Evolutionary conservation across 2,797 vertebrate genomes (phyloP).

Genomic region (Cryptoprocta ferox): DNA sequence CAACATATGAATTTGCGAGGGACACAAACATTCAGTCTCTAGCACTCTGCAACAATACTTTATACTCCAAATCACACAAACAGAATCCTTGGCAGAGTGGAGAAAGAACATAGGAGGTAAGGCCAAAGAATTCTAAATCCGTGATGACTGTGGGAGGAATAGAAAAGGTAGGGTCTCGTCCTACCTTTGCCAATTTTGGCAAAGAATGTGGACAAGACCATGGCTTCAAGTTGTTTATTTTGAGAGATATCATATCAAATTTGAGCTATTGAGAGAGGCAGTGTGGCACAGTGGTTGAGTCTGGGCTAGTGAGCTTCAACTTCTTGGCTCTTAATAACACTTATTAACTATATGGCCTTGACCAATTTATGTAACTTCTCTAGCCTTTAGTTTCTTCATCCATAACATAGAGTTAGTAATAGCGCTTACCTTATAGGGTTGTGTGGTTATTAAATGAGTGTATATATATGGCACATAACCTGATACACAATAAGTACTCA

Average conservation of each 20-base stretch:
- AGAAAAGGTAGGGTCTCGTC: neutral
- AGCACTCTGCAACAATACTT: neutral
- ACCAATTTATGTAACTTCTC: conserved; percentile 5
- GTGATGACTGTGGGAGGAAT: neutral
- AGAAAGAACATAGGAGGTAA: neutral
- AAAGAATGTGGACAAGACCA: conserved; percentile 6
- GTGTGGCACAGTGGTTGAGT: neutral
- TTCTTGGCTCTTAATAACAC: neutral
- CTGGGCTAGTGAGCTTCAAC: neutral
- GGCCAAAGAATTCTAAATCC: conserved; percentile 7
- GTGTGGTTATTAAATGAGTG: conserved; percentile 19
- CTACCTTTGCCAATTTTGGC: conserved; percentile 33
- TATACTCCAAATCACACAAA: neutral
- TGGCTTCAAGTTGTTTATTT: conserved; percentile 33
- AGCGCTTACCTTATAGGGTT: neutral
- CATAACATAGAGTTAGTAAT: conserved; percentile 44
- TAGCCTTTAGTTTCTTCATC: conserved; percentile 26
- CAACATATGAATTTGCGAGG: neutral
- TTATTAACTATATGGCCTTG: neutral
- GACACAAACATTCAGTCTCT: neutral
- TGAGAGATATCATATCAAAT: neutral
- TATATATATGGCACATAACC: neutral
- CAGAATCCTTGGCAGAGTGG: neutral
- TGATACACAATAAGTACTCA: conserved; percentile 19
- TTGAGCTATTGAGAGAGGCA: neutral